These are phyloP conservation scores for Typhlichthys eigenmanni DNA, from an alignment of 2,797 vertebrate species.

Conservation along the genomic window DNA sequence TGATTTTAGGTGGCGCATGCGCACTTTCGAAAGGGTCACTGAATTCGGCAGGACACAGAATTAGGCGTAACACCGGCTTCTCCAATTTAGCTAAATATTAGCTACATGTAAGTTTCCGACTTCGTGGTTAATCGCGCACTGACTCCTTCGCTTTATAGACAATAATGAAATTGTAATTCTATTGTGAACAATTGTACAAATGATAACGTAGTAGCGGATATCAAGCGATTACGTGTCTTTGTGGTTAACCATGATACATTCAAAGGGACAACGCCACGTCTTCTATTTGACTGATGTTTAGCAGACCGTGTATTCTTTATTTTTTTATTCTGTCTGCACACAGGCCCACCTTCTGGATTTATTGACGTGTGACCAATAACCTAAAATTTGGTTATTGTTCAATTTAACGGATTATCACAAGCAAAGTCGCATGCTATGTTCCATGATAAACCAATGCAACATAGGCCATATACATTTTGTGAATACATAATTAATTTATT, in stretches of 20 bases:
- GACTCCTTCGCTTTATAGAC: neutral
- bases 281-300: conserved; percentile 29
- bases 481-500: neutral
- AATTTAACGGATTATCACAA: neutral
- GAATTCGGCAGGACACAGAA: too few relatives aligned
- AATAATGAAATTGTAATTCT: conserved; percentile 3
- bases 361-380: neutral
- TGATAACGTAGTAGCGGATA: conserved; percentile 44
- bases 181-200: conserved; percentile 35
- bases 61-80: neutral
- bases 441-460: too few relatives aligned
- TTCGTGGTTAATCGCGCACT: too few relatives aligned
- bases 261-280: conserved; percentile 48
- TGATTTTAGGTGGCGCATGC: too few relatives aligned
- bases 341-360: conserved; percentile 28
- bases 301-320: conserved; percentile 25
- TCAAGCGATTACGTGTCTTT: conserved; percentile 53
- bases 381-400: neutral
- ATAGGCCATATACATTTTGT: neutral
- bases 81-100: neutral
- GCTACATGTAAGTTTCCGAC: too few relatives aligned
- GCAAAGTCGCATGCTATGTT: neutral
- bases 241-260: conserved; percentile 18
- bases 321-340: conserved; percentile 21
- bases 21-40: too few relatives aligned